Base-by-base conservation (phyloP, 2,888 invertebrate species). In the Hypercompe scribonia region DNA sequence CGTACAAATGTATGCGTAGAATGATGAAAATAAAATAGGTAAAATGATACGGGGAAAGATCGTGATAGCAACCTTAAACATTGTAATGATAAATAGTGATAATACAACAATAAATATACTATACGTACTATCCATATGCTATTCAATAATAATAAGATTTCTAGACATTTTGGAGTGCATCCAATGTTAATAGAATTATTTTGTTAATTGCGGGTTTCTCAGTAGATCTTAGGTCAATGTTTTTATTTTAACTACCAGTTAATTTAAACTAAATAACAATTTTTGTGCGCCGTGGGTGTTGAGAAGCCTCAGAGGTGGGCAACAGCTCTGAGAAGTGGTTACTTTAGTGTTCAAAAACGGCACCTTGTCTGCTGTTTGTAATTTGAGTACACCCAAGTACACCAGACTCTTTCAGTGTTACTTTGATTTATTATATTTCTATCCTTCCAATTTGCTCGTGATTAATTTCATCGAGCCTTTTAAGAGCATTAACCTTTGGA, bases 141-240 rank as follows among this genome's bases (percentile, higher is more conserved):
- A 58, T 28, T 58, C 58, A 4, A 58, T 58, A 28, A 24, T 28
- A 28, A 50, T 50, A 33, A 11, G 24, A 34, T 68, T 34, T 11
- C 50, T 68, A 34, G 50, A 66, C 31, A 42, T 31, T 31, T 67
- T 68, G 68, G 68, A 54, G 8, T 54, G 34, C 68, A 50, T 50
- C 54, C 54, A 68, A 68, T 34, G 7, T 34, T 33, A 68, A 33
- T 54, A 24, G 8, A 54, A 58, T 58, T 28, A 28, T 58, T 54
- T 68, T 34, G 67, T 31, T 31, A 68, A 54, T 50, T n/a, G 54
- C n/a, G 54, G 4, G 24, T 24, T n/a, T 54, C 10, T 24, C 2
- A 11, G 54, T 10, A 11, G 2, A 24, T 24, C 24, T 21, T 24
- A 24, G 24, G 50, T 50, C 21, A 24, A 21, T 50, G 50, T 50